Percentiles rank a stretch among this genome's conserved stretches.
These are phyloP conservation scores for Pteronotus mesoamericanus DNA, from an alignment of 2,797 vertebrate genomes.

Conservation along the genomic window DNA sequence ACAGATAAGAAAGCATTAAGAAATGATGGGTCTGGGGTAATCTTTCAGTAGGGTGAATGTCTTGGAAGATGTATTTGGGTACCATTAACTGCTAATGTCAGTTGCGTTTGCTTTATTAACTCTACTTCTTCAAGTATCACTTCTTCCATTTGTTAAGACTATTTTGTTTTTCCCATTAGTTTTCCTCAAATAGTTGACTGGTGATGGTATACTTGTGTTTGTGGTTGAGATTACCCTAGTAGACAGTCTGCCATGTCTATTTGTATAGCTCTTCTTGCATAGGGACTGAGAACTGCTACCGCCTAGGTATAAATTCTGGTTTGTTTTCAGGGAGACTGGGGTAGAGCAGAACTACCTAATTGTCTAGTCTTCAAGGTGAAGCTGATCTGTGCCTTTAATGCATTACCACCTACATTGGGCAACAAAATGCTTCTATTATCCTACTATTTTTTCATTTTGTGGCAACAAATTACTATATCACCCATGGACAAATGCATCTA, in stretches of 20 bases:
- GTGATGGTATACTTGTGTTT: background rate
- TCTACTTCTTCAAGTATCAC: constrained; percentile 37
- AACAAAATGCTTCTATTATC: background rate
- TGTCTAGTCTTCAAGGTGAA: background rate
- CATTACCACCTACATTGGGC: background rate
- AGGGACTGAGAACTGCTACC: background rate
- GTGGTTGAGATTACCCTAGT: background rate
- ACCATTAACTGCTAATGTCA: background rate
- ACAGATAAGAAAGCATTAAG: background rate
- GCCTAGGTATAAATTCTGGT: background rate
- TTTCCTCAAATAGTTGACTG: background rate
- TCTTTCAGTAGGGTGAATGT: background rate
- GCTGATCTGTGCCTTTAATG: background rate
- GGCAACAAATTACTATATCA: background rate
- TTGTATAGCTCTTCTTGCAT: background rate
- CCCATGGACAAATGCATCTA: background rate
- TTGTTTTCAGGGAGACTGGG: background rate
- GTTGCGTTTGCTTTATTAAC: background rate
- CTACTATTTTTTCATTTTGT: background rate
- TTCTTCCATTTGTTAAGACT: background rate
- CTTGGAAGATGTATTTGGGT: background rate
- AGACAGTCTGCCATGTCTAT: background rate
- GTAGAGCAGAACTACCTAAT: accelerated
- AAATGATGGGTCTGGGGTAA: background rate
- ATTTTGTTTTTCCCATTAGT: background rate